Evolutionary conservation across 2,113 vertebrate genomes (phyloP).

Genomic region (Rhabdomys dilectus): DNA sequence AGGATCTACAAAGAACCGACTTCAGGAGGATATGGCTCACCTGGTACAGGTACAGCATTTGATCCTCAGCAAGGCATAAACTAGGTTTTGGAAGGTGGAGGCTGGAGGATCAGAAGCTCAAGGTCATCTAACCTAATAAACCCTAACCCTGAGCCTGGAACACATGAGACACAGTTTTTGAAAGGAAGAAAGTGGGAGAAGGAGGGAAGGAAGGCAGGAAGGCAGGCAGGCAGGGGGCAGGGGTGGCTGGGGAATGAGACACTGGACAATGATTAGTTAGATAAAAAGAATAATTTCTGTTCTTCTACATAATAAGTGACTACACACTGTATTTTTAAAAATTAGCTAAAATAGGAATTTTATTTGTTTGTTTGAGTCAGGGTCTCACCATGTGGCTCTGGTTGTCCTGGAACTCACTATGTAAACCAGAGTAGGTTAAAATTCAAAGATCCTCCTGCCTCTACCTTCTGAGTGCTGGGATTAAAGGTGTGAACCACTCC

Average conservation of each 20-base stretch:
- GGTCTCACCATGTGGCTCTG: neutral
- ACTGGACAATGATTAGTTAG: neutral
- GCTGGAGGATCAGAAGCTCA: neutral
- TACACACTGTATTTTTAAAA: neutral
- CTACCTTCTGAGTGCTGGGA: too few relatives aligned
- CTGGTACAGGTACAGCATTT: neutral
- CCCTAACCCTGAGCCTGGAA: neutral
- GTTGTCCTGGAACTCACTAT: too few relatives aligned
- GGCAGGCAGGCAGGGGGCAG: neutral
- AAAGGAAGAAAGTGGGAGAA: neutral
- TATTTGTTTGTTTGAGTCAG: neutral
- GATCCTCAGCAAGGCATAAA: neutral
- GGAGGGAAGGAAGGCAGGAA: too few relatives aligned
- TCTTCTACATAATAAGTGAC: neutral
- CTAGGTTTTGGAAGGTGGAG: neutral
- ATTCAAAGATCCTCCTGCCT: too few relatives aligned
- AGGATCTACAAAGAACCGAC: neutral
- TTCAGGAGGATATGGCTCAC: neutral
- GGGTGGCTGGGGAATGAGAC: neutral
- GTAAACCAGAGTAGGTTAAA: too few relatives aligned
- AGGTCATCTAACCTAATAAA: neutral
- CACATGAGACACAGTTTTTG: neutral
- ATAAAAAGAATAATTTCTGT: neutral
- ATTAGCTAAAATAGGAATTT: neutral
- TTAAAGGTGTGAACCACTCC: neutral